Evolutionary conservation across 2,888 invertebrate species (phyloP).

Genomic region (Chaitophorus viminalis): DNA sequence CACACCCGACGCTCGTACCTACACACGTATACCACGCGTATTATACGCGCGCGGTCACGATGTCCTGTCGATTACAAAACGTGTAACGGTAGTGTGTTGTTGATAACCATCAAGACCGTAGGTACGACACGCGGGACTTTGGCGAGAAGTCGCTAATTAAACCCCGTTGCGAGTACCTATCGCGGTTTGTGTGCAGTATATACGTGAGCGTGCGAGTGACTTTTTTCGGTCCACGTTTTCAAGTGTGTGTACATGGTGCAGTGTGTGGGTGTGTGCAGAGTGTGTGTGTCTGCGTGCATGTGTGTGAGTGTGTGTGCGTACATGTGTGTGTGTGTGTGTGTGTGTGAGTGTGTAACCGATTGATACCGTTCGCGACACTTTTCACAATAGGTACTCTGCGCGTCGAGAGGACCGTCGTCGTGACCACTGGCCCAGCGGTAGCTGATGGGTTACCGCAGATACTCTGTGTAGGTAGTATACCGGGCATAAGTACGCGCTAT

Average conservation of each 20-base stretch:
- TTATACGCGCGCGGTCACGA: constrained; percentile 44
- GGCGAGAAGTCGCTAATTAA: constrained; percentile 58
- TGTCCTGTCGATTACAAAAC: constrained; percentile 39
- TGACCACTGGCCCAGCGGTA: constrained; percentile 31
- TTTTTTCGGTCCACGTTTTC: constrained; percentile 4
- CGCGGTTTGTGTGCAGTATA: background rate
- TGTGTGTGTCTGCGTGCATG: background rate
- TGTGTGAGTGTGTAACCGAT: background rate
- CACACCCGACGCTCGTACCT: background rate
- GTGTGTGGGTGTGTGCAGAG: background rate
- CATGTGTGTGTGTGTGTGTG: background rate
- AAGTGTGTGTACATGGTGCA: background rate
- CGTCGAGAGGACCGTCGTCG: constrained; percentile 29
- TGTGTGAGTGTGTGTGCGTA: background rate
- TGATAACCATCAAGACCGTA: constrained; percentile 40
- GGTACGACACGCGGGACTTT: constrained; percentile 22
- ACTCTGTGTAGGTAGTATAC: background rate
- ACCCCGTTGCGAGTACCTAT: constrained; percentile 1
- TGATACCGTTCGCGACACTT: constrained; percentile 38
- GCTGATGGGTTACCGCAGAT: constrained; percentile 50
- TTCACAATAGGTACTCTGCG: constrained; percentile 23
- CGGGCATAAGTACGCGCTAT: background rate
- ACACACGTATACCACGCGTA: background rate
- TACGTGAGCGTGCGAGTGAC: background rate
- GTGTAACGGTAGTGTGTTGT: constrained; percentile 41